Evolutionary conservation across 2,797 vertebrate species (phyloP), one percentile per base, ranked within the genome.

Genomic region (Pipistrellus kuhlii): DNA sequence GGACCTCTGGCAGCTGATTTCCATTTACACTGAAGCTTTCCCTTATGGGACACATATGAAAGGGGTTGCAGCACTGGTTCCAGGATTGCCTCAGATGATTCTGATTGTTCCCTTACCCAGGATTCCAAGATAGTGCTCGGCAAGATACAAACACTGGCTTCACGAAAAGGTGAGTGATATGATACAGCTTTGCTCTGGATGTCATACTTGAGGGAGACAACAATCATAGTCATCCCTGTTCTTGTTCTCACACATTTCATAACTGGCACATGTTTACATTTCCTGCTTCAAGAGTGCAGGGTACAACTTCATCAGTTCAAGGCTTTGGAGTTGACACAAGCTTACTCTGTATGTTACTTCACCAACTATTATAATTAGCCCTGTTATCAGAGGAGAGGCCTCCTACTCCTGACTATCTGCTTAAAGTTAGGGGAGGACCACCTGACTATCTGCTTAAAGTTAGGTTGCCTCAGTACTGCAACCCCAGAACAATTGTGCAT

Each of bases 21-120:
- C 96, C 94, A 95, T 97, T 97, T 96, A 93, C 64, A 95, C 6
- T 85, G 73, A 86, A 90, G 80, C 75, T 35, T 95, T 76, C 83
- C 44, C 85, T 97, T 95, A 94, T 90, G 68, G 91, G 0, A 3
- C 8, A 72, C 53, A 30, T 83, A 94, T 59, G 77, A 95, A 97
- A 96, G 59, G 55, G 69, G 13, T 17, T 72, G 8, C 44, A 88
- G 75, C 0, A 27, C 41, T 86, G 51, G 35, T 57, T 62, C 32
- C 3, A 69, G n/a, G 95, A 83, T 44, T 95, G 77, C 76, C 94
- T 95, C 80, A 69, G 96, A 78, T 2, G 5, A n/a, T 84, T 94
- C 76, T 64, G 94, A 94, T 71, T 62, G 38, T 94, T 92, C 94
- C 71, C 35, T 94, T 55, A 35, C 76, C 75, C 73, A 83, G 72